Evolutionary conservation across 1,140 invertebrate species (phyloP).

Genomic region (Caenorhabditis briggsae): DNA sequence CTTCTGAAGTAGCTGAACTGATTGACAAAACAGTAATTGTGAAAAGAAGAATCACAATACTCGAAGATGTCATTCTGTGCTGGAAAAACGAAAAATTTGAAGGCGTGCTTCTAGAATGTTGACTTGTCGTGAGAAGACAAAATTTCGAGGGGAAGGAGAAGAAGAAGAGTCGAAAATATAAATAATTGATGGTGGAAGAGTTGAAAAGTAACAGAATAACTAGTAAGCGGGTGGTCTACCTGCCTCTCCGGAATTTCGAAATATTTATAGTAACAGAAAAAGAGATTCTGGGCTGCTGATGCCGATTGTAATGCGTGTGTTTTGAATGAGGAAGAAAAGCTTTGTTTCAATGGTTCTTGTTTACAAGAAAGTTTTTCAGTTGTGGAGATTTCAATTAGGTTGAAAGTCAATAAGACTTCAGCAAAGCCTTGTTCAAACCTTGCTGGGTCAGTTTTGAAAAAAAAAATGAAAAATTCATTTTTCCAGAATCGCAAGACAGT

Average conservation of each 20-base stretch:
- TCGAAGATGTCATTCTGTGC: not conserved
- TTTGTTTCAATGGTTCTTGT: too few species aligned
- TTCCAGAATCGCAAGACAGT: too few species aligned
- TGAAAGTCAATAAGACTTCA: too few species aligned
- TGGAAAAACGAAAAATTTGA: not conserved
- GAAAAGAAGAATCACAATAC: slow-evolving; percentile 17
- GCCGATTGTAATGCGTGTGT: too few species aligned
- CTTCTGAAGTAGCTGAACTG: not conserved
- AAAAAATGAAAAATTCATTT: too few species aligned
- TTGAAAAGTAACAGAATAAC: slow-evolving; percentile 39
- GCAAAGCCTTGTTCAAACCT: too few species aligned
- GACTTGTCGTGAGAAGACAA: not conserved
- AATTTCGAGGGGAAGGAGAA: not conserved
- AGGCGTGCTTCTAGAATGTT: not conserved
- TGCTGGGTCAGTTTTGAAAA: too few species aligned
- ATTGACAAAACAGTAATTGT: not conserved
- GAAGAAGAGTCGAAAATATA: slow-evolving; percentile 4
- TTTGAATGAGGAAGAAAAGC: too few species aligned
- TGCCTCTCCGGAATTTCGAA: not conserved
- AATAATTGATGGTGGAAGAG: slow-evolving; percentile 31
- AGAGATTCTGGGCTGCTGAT: not conserved
- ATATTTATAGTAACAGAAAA: not conserved
- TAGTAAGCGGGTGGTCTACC: slow-evolving; percentile 22
- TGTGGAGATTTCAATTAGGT: too few species aligned
- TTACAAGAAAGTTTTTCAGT: too few species aligned